Base-by-base conservation (phyloP, 2,888 invertebrate genomes). In the Helobdella robusta region DNA sequence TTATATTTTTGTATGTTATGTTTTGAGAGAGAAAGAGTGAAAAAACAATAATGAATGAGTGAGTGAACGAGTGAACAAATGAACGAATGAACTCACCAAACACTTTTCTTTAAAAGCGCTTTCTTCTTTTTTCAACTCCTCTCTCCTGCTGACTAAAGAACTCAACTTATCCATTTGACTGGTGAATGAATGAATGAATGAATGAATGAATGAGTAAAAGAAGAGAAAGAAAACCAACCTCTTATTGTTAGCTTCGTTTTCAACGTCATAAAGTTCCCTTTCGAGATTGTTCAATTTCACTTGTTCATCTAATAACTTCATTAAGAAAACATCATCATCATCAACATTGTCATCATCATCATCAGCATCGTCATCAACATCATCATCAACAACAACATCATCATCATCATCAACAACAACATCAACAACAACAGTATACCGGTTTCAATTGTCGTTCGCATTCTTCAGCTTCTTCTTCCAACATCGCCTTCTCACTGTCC, bases 91-190 rank as follows among this genome's bases (percentile, higher is more conserved):
- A n/a, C n/a, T n/a, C n/a, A 75, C 82, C 73, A 86, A 86, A 75
- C 89, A 89, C 66, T 86, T 84, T 68, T 87, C 86, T 69, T 86
- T 86, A 34, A 68, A 69, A 30, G 68, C 67, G 1, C 83, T 81
- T 75, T 89, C 89, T 75, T 87, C 85, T 69, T 84, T 83, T 75
- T 86, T 87, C 20, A 89, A 77, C 70, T 83, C 84, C 73, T 89
- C 88, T 75, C 87, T 86, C 73, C 86, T 81, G 34, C 84, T 81
- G 8, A 89, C 83, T 71, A 88, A 77, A 44, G n/a, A n/a, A n/a
- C n/a, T n/a, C n/a, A n/a, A n/a, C n/a, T n/a, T n/a, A n/a, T n/a
- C n/a, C n/a, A n/a, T n/a, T n/a, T n/a, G 54, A 6, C n/a, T 6
- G 15, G 44, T 40, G 44, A 4, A 25, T 50, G 50, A 23, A 25